Conservation (phyloP, 2,113 vertebrate genomes). For the Daubentonia madagascariensis region DNA sequence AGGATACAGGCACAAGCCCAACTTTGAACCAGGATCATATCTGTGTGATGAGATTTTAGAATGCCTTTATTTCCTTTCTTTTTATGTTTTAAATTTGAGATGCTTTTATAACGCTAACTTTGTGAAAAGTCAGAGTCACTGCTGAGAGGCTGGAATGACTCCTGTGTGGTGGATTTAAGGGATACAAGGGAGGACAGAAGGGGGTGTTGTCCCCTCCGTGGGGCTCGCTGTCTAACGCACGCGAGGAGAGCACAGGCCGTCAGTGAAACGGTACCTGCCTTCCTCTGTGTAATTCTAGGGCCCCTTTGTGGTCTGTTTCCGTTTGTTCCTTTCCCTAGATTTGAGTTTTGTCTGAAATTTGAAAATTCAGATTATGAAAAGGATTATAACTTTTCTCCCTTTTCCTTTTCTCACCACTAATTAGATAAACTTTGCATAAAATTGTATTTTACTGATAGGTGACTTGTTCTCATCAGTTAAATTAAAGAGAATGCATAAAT, state of each 20-base stretch:
- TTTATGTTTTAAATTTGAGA: background rate
- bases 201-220: too few species aligned
- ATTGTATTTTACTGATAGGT: background rate
- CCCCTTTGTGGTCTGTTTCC: background rate
- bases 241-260: background rate
- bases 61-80: background rate
- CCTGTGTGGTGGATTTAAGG: too few species aligned
- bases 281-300: background rate
- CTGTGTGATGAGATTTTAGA: background rate
- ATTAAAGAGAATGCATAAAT: background rate
- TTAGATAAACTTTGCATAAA: background rate
- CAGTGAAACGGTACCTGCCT: background rate
- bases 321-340: background rate
- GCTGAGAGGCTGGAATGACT: background rate
- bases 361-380: background rate
- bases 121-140: background rate
- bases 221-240: fast-evolving
- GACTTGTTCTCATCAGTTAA: background rate
- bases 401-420: background rate
- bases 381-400: background rate
- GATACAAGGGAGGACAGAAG: too few species aligned
- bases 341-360: background rate
- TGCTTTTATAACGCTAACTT: background rate
- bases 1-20: background rate
- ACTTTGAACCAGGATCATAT: background rate